phyloP scores from a whole-genome alignment of 1,140 invertebrate species.

The Rhopalosiphum maidis region DNA sequence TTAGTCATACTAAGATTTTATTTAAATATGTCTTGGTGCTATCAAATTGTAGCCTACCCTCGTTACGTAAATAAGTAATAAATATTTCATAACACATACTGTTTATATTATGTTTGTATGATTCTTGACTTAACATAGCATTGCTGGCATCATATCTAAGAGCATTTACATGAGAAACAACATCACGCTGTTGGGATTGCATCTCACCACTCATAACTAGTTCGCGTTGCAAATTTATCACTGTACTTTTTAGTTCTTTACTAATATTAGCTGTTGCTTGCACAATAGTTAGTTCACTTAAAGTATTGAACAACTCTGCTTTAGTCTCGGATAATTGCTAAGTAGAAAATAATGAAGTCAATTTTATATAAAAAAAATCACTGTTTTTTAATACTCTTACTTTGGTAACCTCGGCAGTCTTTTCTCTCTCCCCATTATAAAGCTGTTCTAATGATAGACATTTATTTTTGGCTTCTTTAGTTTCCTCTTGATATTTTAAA shows the following conservation, averaged over 20 bases:
- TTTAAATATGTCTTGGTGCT: too few relatives aligned
- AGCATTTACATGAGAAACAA: constrained; percentile 64
- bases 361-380: not conserved
- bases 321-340: constrained; percentile 62
- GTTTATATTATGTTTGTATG: constrained; percentile 64
- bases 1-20: too few relatives aligned
- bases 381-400: constrained; percentile 41
- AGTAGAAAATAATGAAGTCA: not conserved
- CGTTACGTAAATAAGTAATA: not conserved
- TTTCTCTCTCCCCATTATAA: constrained; percentile 60
- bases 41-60: not conserved
- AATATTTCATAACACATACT: constrained; percentile 58
- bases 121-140: constrained; percentile 63
- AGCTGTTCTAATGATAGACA: constrained; percentile 59
- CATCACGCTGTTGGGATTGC: constrained; percentile 65
- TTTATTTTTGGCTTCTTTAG: constrained; percentile 54
- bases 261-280: constrained; percentile 62
- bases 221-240: constrained; percentile 63
- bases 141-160: constrained; percentile 63
- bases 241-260: constrained; percentile 62
- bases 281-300: constrained; percentile 63
- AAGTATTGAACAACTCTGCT: constrained; percentile 62
- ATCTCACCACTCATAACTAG: constrained; percentile 65
- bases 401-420: constrained; percentile 61
- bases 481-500: constrained; percentile 58